Conservation (phyloP, 2,113 vertebrate genomes). For the Balaenoptera acutorostrata region DNA sequence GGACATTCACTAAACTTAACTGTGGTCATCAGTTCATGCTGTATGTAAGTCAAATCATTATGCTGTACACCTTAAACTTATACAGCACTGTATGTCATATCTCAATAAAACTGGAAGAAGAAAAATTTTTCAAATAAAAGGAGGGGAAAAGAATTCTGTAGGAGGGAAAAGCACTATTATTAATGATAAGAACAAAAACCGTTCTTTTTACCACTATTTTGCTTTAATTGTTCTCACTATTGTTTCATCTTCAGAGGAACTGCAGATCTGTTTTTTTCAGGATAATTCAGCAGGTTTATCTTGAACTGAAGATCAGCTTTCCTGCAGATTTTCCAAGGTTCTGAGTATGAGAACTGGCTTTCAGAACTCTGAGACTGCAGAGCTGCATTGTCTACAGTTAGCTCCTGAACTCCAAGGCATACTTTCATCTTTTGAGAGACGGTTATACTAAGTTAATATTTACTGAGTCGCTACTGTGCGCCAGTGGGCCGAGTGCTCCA, state of each 20-base stretch:
- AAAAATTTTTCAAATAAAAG: neutral
- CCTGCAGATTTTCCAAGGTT: neutral
- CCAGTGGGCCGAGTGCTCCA: neutral
- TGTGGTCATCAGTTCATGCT: neutral
- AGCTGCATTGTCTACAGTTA: neutral
- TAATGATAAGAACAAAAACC: neutral
- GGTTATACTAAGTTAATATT: neutral
- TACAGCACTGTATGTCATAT: neutral
- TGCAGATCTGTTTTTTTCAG: neutral
- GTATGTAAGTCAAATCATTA: neutral
- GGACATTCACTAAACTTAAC: neutral
- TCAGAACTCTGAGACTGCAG: neutral
- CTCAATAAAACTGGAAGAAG: neutral
- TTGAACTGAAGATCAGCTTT: neutral
- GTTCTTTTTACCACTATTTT: neutral
- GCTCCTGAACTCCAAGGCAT: accelerated
- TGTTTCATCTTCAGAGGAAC: neutral
- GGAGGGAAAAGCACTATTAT: neutral
- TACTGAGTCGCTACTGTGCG: neutral
- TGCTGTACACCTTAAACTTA: neutral
- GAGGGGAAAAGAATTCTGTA: neutral
- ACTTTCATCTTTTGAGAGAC: neutral
- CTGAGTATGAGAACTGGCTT: neutral
- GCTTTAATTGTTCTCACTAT: neutral
- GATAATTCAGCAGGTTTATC: neutral